phyloP scores from a whole-genome alignment of 2,888 invertebrate species.

The Iselma pallidipennis region DNA sequence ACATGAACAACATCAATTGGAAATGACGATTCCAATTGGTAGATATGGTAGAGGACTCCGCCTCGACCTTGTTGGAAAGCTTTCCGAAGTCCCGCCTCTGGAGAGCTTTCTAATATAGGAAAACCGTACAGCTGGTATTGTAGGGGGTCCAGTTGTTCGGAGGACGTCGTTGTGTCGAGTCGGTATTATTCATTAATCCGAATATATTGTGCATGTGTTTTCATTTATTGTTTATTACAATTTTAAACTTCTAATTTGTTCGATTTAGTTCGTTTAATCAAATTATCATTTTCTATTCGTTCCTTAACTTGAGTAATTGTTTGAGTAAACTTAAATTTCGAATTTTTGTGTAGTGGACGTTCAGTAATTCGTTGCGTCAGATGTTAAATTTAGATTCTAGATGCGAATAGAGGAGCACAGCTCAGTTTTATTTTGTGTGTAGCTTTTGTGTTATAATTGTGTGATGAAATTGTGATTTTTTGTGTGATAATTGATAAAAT shows the following conservation, averaged over 20 bases:
- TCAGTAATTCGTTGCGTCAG: constrained; percentile 16
- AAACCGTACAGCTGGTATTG: constrained; percentile 35
- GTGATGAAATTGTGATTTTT: background rate
- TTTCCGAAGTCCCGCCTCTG: constrained; percentile 39
- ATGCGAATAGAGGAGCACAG: background rate
- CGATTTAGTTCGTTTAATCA: no score
- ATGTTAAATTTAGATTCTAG: constrained; percentile 20
- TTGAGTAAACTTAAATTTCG: no score
- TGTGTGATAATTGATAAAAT: background rate
- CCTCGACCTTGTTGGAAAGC: constrained; percentile 44
- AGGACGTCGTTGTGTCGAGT: constrained; percentile 11
- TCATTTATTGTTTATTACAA: no score
- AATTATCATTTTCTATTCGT: no score
- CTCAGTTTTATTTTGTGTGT: background rate
- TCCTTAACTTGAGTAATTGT: no score
- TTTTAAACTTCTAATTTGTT: no score
- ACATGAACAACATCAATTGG: constrained; percentile 32
- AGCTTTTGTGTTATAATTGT: background rate
- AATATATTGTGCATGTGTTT: no score
- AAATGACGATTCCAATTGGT: constrained; percentile 19
- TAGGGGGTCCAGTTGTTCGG: constrained; percentile 32
- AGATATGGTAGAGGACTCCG: constrained; percentile 31
- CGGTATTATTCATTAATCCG: no score
- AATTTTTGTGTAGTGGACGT: background rate
- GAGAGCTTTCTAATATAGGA: constrained; percentile 45